These are phyloP conservation scores for Aplocera efformata DNA, from an alignment of 2,888 invertebrate genomes.

Conservation along the genomic window DNA sequence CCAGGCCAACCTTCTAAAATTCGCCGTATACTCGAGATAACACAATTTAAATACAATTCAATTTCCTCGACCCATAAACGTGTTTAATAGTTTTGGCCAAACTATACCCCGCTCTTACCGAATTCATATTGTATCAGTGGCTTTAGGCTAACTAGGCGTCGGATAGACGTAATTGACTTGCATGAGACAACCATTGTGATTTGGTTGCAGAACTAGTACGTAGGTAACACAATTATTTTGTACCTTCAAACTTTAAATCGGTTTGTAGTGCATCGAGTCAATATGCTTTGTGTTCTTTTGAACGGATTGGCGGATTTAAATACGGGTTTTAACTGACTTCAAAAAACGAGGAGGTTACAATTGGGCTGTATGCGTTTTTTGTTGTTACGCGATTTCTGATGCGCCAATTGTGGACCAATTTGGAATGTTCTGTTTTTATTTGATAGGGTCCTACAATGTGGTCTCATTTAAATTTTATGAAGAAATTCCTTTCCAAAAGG, in stretches of 20 bases:
- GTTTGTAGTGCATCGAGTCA: constrained; percentile 3
- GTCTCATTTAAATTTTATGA: no score
- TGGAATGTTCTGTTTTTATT: no score
- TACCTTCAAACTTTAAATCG: constrained; percentile 28
- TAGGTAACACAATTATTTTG: constrained; percentile 38
- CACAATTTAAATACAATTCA: constrained; percentile 61
- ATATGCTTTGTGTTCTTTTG: not conserved
- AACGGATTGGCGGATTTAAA: no score
- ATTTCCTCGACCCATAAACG: constrained; percentile 56
- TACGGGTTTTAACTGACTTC: no score
- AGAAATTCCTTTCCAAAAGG: no score
- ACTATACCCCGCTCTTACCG: constrained; percentile 56
- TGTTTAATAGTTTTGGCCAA: constrained; percentile 58
- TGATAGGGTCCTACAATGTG: no score
- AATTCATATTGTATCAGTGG: constrained; percentile 69
- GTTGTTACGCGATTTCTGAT: no score
- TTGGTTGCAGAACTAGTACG: constrained; percentile 44
- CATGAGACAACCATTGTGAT: constrained; percentile 72
- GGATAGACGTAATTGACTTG: constrained; percentile 76
- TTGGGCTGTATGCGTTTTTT: no score
- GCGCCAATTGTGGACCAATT: no score
- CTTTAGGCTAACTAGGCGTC: constrained; percentile 66
- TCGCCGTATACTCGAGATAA: constrained; percentile 36
- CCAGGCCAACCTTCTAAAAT: constrained; percentile 25
- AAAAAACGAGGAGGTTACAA: no score